A percentile compares a stretch with the other conserved stretches of the same genome.
Evolutionary conservation across 1,140 invertebrate genomes (phyloP).

Genomic region (Rhopalosiphum maidis): DNA sequence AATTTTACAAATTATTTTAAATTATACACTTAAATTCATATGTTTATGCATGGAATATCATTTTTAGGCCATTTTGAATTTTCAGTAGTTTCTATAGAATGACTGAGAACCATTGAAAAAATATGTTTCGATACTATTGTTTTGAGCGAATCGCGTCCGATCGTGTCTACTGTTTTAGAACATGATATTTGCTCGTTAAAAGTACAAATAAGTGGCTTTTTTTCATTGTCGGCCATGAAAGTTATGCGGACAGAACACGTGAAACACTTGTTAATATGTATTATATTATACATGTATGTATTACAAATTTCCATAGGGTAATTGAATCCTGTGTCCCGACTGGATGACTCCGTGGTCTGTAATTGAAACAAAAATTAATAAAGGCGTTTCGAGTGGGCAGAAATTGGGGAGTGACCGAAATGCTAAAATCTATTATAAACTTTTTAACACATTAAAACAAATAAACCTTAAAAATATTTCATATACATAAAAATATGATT

Average conservation of each 20-base stretch:
- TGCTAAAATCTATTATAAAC: conserved; percentile 37
- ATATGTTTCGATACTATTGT: conserved; percentile 26
- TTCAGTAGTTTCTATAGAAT: neutral
- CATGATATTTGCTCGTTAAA: conserved; percentile 58
- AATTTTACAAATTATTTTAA: neutral
- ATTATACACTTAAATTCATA: neutral
- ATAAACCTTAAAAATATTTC: conserved; percentile 1
- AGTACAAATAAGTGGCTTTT: conserved; percentile 48
- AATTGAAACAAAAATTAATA: conserved; percentile 57
- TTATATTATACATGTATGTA: conserved; percentile 24
- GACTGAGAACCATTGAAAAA: conserved; percentile 27
- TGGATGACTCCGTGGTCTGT: neutral
- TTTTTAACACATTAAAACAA: conserved; percentile 46
- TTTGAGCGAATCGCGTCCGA: conserved; percentile 22
- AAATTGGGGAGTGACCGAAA: conserved; percentile 30
- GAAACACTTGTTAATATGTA: conserved; percentile 50
- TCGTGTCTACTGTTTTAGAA: conserved; percentile 44
- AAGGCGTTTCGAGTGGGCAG: conserved; percentile 19
- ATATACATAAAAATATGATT: neutral
- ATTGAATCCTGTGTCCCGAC: conserved; percentile 48
- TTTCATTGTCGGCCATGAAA: conserved; percentile 38
- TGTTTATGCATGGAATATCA: neutral
- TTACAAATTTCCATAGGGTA: conserved; percentile 53
- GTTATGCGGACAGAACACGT: conserved; percentile 55
- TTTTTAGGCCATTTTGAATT: neutral